A percentile compares a stretch with the other conserved stretches of the same genome.
phyloP scores from a whole-genome alignment of 2,113 vertebrate genomes.

The Sialia sialis region DNA sequence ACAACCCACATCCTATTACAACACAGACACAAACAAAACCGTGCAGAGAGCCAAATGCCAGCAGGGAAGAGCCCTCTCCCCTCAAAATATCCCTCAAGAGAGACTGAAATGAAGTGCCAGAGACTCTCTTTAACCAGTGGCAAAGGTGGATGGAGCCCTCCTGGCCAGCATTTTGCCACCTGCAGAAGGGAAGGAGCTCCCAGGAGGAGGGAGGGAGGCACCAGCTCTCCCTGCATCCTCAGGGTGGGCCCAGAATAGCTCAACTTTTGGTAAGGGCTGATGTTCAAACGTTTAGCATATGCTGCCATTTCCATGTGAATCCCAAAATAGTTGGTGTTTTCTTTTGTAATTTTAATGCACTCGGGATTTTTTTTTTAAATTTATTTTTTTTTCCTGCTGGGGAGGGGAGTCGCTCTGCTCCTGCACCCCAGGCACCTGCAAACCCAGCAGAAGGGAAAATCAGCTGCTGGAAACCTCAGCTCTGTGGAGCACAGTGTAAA shows the following conservation, averaged over 20 bases:
- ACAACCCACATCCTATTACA: not conserved
- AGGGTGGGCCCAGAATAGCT: slow-evolving; percentile 40
- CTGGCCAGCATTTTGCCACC: not conserved
- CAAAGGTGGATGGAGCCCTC: not conserved
- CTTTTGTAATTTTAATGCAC: not conserved
- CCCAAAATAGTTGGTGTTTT: slow-evolving; percentile 28
- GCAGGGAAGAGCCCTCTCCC: not conserved
- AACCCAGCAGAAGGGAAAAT: not conserved
- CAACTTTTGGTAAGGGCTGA: not conserved
- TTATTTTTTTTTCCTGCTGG: not conserved
- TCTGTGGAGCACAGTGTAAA: accelerated
- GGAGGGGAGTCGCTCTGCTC: not conserved
- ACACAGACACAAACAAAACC: slow-evolving; percentile 29
- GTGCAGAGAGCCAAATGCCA: not conserved
- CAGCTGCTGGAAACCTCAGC: not conserved
- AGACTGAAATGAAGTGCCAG: not conserved
- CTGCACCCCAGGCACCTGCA: not conserved
- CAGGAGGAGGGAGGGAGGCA: not conserved
- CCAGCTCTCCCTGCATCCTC: not conserved
- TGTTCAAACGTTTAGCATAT: slow-evolving; percentile 28
- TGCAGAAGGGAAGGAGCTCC: not conserved
- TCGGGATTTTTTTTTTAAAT: accelerated
- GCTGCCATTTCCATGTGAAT: slow-evolving; percentile 30
- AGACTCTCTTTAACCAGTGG: not conserved
- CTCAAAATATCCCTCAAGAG: not conserved